phyloP scores from a whole-genome alignment of 2,888 invertebrate species.

The Cerceris ruficornis region DNA sequence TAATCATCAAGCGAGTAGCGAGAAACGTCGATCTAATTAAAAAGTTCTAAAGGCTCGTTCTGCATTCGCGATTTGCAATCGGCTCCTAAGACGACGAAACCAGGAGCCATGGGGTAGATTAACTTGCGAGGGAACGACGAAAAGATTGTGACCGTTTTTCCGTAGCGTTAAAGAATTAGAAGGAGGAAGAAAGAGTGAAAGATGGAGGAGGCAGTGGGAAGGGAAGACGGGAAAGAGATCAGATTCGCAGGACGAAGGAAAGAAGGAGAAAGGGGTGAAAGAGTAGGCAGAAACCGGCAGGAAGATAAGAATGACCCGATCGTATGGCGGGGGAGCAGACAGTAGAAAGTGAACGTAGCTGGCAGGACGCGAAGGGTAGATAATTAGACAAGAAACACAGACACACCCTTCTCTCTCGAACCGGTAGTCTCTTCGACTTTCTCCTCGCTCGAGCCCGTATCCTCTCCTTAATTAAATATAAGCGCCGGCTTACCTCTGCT shows the following conservation, averaged over 20 bases:
- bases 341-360: slow-evolving; percentile 63
- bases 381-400: slow-evolving; percentile 79
- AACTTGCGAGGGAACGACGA: neutral
- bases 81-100: slow-evolving; percentile 28
- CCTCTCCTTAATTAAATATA: slow-evolving; percentile 79
- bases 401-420: slow-evolving; percentile 43
- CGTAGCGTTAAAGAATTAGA: neutral
- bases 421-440: slow-evolving; percentile 39
- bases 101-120: slow-evolving; percentile 12
- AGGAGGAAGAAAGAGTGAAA: neutral
- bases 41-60: slow-evolving; percentile 47
- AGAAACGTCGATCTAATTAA: slow-evolving; percentile 66
- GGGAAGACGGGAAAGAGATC: slow-evolving; percentile 14
- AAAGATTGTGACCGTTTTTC: neutral
- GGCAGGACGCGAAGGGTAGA: slow-evolving; percentile 68
- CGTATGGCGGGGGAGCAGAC: slow-evolving; percentile 4
- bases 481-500: slow-evolving; percentile 74
- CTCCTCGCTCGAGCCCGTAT: slow-evolving; percentile 68
- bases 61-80: slow-evolving; percentile 11
- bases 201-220: slow-evolving; percentile 27
- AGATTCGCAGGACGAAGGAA: slow-evolving; percentile 15
- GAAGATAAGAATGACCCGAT: slow-evolving; percentile 5
- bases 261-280: slow-evolving; percentile 9
- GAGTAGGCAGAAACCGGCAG: slow-evolving; percentile 32
- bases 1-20: slow-evolving; percentile 50